Percentiles rank a stretch among this genome's conserved stretches.
These are phyloP conservation scores for Drosophila melanica DNA, from an alignment of 1,140 invertebrate genomes.

Conservation along the genomic window DNA sequence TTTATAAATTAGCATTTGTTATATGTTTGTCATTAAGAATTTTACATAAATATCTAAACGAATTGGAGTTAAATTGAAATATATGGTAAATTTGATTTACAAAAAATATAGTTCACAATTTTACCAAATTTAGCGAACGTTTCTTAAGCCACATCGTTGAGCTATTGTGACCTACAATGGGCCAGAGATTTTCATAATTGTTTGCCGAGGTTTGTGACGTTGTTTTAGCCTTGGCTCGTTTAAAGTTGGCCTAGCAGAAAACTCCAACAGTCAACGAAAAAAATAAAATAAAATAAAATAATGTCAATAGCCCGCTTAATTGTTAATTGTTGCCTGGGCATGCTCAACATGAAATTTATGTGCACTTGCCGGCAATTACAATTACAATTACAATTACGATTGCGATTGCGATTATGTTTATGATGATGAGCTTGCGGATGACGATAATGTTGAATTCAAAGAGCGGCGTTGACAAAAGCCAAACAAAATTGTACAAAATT, in stretches of 20 bases:
- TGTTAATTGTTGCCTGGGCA: slow-evolving; percentile 31
- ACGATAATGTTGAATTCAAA: slow-evolving; percentile 1
- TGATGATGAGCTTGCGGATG: slow-evolving; percentile 24
- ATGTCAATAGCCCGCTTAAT: slow-evolving; percentile 37
- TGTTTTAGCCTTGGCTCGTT: slow-evolving; percentile 20
- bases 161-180: slow-evolving; percentile 26
- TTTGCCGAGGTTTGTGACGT: background rate
- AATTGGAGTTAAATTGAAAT: background rate
- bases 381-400: slow-evolving; percentile 23
- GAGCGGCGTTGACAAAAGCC: slow-evolving; percentile 29
- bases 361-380: slow-evolving; percentile 22
- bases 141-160: slow-evolving; percentile 1
- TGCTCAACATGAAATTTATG: slow-evolving; percentile 24
- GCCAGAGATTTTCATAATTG: slow-evolving; percentile 19
- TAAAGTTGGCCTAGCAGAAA: slow-evolving; percentile 13
- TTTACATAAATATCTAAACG: too few species aligned
- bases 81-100: too few species aligned
- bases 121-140: background rate
- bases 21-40: too few species aligned
- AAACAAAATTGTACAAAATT: slow-evolving; percentile 29
- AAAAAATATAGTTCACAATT: background rate
- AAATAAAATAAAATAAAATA: slow-evolving; percentile 8
- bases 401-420: slow-evolving; percentile 4
- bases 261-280: background rate
- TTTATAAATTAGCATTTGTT: too few species aligned